These are phyloP conservation scores for Anadara kagoshimensis DNA, from an alignment of 1,140 invertebrate species.

Conservation along the genomic window DNA sequence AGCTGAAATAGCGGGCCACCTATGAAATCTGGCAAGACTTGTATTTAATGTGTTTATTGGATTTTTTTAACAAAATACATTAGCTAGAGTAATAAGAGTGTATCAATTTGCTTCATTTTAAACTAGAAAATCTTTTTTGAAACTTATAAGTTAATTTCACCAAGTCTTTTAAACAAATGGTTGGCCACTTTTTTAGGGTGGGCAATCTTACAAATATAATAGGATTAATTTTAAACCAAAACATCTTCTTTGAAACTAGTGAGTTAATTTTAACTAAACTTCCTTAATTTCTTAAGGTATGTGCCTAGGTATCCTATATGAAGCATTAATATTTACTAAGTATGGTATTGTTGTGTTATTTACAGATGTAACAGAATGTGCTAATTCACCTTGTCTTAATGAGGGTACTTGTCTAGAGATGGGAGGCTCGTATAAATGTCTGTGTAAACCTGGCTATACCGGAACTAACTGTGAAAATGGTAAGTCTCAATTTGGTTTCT, in stretches of 20 bases:
- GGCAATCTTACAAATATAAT: too few species aligned
- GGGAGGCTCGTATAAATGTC: conserved; percentile 87
- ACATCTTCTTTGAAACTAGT: background rate
- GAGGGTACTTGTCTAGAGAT: conserved; percentile 88
- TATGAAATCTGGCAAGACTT: background rate
- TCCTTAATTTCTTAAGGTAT: background rate
- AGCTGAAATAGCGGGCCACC: background rate
- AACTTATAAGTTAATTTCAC: too few species aligned
- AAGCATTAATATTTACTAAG: background rate
- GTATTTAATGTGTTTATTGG: too few species aligned
- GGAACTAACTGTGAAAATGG: conserved; percentile 49
- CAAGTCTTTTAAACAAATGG: too few species aligned
- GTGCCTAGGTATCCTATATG: too few species aligned
- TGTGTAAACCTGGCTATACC: conserved; percentile 70
- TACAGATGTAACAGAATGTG: conserved; percentile 84
- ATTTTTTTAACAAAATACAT: too few species aligned
- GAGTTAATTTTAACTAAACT: background rate
- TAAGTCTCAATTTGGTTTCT: conserved; percentile 24
- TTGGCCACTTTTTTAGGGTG: too few species aligned
- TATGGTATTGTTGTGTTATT: background rate
- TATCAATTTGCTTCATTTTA: too few species aligned
- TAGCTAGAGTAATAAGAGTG: too few species aligned
- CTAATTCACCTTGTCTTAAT: conserved; percentile 86
- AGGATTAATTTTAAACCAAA: too few species aligned
- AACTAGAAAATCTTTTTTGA: too few species aligned